Conservation (phyloP, 2,113 vertebrate genomes). For the Pithys albifrons region DNA sequence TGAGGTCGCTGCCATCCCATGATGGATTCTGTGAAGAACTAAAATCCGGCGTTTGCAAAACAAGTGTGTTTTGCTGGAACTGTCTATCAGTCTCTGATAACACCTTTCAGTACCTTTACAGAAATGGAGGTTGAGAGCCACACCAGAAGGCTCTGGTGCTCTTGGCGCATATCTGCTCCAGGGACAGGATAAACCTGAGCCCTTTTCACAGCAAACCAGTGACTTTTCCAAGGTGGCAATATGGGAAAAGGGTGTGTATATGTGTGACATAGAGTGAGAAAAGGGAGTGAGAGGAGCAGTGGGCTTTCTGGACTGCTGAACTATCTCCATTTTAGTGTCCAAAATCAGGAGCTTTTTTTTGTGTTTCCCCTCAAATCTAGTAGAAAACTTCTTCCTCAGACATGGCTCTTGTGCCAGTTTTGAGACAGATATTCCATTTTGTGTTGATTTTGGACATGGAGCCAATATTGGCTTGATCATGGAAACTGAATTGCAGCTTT, state of each 20-base stretch:
- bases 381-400: background rate
- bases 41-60: background rate
- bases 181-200: background rate
- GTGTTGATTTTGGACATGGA: constrained; percentile 8
- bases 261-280: background rate
- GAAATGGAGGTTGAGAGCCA: background rate
- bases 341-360: background rate
- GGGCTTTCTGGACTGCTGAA: background rate
- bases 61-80: background rate
- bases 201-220: background rate
- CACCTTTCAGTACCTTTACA: background rate
- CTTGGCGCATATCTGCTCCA: background rate
- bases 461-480: background rate
- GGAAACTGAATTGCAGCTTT: background rate
- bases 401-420: background rate
- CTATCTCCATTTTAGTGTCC: background rate
- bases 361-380: background rate
- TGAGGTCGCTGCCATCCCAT: background rate
- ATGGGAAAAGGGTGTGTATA: background rate
- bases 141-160: background rate
- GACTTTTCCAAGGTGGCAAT: background rate
- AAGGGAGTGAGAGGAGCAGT: accelerated
- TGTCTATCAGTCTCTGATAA: background rate
- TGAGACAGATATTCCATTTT: background rate
- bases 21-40: background rate